Evolutionary conservation across 2,797 vertebrate genomes (phyloP), one percentile per base, ranked within the genome.

Genomic region (Malurus leucopterus): DNA sequence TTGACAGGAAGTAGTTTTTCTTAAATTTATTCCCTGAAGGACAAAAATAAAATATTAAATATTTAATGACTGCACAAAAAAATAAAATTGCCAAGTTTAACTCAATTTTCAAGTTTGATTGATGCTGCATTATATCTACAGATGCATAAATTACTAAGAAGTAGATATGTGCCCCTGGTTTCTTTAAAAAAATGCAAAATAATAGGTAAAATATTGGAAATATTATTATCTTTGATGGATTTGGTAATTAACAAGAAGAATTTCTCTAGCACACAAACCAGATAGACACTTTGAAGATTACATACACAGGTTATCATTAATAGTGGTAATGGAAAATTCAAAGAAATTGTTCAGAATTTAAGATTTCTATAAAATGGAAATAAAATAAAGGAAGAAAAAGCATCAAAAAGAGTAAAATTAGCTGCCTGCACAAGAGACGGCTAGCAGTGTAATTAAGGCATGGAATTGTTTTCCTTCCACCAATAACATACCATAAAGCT

Each of bases 11-110:
- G 47, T 22, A 0, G 49, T 88, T 84, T 86, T 72, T 86, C 34
- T 63, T 43, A 44, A 47, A 80, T 90, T 90, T 86, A 53, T 91
- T 80, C 69, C 55, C 78, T 55, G 16, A 61, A 90, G 18, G 44
- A 74, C 51, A 85, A 75, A 26, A 79, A 22, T 49, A 63, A 85
- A 93, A 85, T 85, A 77, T 71, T 91, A 85, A 89, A 78, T 70
- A 75, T 64, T 71, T 88, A 90, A 91, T 71, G 36, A 82, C 23
- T 6, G 5, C 0, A 0, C 23, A 77, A 40, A 91, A 91, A 95
- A 93, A 87, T 62, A 85, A 90, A 83, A 89, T 85, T 75, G 30
- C 51, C 41, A 46, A 57, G 51, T 90, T 90, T 36, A 87, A 87
- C 65, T 85, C 65, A 55, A 59, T 88, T 91, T 83, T 67, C 36